phyloP scores from a whole-genome alignment of 2,888 invertebrate genomes.

The Trichopria drosophilae region DNA sequence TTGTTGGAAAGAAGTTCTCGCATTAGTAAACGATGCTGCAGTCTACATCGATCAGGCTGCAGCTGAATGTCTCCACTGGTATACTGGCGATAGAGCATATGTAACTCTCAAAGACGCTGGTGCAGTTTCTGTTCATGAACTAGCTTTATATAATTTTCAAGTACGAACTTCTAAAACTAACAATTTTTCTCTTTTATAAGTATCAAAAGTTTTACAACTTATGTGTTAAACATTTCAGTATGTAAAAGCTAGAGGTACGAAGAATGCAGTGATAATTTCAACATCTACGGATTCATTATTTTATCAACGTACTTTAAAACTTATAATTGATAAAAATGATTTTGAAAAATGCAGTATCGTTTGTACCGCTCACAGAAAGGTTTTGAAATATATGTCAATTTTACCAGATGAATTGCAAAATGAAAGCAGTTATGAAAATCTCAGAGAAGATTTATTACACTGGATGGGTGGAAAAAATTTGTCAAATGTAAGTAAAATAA shows the following conservation, averaged over 20 bases:
- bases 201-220: background rate
- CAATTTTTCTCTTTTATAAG: slow-evolving; percentile 1
- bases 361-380: slow-evolving; percentile 62
- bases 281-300: slow-evolving; percentile 63
- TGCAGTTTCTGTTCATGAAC: slow-evolving; percentile 66
- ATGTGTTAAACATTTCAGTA: slow-evolving; percentile 47
- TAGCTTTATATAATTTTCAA: slow-evolving; percentile 60
- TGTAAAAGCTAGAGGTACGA: slow-evolving; percentile 50
- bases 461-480: slow-evolving; percentile 61
- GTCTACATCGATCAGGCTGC: slow-evolving; percentile 68
- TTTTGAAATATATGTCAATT: slow-evolving; percentile 62
- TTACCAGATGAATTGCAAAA: slow-evolving; percentile 45
- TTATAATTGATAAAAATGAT: slow-evolving; percentile 65
- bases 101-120: slow-evolving; percentile 64
- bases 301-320: slow-evolving; percentile 63
- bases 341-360: slow-evolving; percentile 67
- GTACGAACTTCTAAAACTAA: slow-evolving; percentile 59
- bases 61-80: slow-evolving; percentile 72
- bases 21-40: slow-evolving; percentile 65
- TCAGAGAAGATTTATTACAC: slow-evolving; percentile 58
- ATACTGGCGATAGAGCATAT: slow-evolving; percentile 63
- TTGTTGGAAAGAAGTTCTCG: slow-evolving; percentile 67
- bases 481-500: slow-evolving; percentile 37
- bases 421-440: slow-evolving; percentile 53
- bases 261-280: slow-evolving; percentile 64